A percentile compares a stretch with the other conserved stretches of the same genome.
These are phyloP conservation scores for Gerris lacustris DNA, from an alignment of 2,888 invertebrate genomes.

Conservation along the genomic window DNA sequence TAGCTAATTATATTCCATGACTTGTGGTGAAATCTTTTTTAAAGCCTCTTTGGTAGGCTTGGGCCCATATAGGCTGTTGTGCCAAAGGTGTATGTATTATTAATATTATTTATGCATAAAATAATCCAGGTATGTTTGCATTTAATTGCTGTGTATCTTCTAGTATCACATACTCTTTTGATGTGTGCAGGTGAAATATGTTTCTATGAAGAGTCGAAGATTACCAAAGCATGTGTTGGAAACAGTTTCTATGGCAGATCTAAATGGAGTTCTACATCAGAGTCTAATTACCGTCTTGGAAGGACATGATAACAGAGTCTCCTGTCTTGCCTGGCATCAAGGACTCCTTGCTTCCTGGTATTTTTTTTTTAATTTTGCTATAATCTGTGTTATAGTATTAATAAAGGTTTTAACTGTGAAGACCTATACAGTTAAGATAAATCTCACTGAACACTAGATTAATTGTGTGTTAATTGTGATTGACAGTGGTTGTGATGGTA, in stretches of 20 bases:
- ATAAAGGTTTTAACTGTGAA: neutral
- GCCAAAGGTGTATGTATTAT: too few species aligned
- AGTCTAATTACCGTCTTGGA: conserved; percentile 39
- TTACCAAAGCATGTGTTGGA: conserved; percentile 36
- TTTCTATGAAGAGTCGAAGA: conserved; percentile 36
- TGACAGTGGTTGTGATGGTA: conserved; percentile 47
- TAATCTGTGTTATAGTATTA: neutral
- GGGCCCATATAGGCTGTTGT: too few species aligned
- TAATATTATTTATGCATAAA: too few species aligned
- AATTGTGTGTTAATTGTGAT: too few species aligned
- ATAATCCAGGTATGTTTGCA: too few species aligned
- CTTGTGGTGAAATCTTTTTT: too few species aligned
- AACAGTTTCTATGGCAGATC: conserved; percentile 41
- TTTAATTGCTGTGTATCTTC: too few species aligned
- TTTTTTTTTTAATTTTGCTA: conserved; percentile 10
- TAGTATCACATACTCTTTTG: too few species aligned
- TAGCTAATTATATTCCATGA: too few species aligned
- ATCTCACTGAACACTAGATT: too few species aligned
- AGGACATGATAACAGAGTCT: conserved; percentile 45
- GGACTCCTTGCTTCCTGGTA: conserved; percentile 43
- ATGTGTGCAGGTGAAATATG: conserved; percentile 35
- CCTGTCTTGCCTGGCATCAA: conserved; percentile 39
- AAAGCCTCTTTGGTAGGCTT: too few species aligned
- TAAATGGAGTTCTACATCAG: conserved; percentile 39
- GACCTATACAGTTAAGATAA: too few species aligned